Percentiles rank a stretch among this genome's conserved stretches.
These are phyloP conservation scores for Pluvianellus socialis DNA, from an alignment of 2,113 vertebrate species.

Conservation along the genomic window DNA sequence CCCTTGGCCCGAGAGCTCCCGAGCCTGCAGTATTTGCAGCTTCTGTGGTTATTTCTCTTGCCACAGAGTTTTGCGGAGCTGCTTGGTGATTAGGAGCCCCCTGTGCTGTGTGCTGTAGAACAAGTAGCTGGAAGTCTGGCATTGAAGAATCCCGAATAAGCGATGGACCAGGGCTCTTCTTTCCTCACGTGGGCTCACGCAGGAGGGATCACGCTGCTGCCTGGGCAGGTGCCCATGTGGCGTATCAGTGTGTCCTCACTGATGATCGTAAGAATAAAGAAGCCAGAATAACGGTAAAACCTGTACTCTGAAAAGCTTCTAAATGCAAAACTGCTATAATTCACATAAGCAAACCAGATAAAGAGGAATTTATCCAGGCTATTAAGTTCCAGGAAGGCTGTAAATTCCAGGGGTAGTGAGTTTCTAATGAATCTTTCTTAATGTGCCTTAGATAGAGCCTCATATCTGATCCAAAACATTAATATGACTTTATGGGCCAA, in stretches of 20 bases:
- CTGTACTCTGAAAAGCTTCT: neutral
- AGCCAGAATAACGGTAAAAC: neutral
- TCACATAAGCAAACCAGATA: conserved; percentile 53
- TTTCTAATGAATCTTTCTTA: conserved; percentile 64
- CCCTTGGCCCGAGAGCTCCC: neutral
- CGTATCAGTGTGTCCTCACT: accelerated
- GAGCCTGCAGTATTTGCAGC: neutral
- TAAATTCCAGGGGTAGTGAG: conserved; percentile 57
- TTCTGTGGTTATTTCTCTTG: neutral
- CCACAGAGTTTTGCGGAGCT: neutral
- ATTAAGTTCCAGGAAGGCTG: conserved; percentile 53
- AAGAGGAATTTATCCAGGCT: conserved; percentile 49
- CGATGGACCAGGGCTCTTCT: neutral
- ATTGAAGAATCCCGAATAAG: neutral
- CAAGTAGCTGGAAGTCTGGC: neutral
- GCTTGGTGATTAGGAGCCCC: neutral
- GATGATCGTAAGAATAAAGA: neutral
- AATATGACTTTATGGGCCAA: conserved; percentile 63
- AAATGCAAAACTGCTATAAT: conserved; percentile 15
- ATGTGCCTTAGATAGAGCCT: conserved; percentile 41
- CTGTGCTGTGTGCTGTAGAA: neutral
- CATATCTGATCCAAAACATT: conserved; percentile 61
- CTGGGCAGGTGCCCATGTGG: no score
- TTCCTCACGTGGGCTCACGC: neutral
- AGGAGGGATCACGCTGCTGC: neutral